Percentiles rank a stretch among this genome's conserved stretches.
phyloP scores from a whole-genome alignment of 2,797 vertebrate genomes.

The Pagetopsis macropterus region DNA sequence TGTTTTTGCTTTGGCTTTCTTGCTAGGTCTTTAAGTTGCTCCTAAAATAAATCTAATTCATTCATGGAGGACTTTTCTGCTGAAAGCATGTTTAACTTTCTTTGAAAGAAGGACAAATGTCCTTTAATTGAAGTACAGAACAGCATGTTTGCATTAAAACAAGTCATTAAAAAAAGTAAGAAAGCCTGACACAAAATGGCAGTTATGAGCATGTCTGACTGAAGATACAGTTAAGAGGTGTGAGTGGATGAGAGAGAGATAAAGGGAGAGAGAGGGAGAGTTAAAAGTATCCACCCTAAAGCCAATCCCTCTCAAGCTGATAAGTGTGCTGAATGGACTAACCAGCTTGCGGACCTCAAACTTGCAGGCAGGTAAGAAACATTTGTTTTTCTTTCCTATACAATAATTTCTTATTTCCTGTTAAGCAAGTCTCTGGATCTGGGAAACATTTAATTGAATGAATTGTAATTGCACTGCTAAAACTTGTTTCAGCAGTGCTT shows the following conservation, averaged over 20 bases:
- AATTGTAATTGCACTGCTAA: too few relatives aligned
- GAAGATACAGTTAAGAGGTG: neutral
- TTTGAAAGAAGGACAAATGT: neutral
- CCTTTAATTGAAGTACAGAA: neutral
- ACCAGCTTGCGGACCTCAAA: slow-evolving; percentile 49
- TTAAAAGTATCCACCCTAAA: slow-evolving; percentile 77
- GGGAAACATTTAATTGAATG: neutral
- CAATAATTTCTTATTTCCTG: neutral
- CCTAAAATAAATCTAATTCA: neutral
- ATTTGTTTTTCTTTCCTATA: slow-evolving; percentile 12
- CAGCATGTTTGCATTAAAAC: neutral
- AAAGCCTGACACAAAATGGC: neutral
- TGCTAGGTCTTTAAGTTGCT: neutral
- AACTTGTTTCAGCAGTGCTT: too few relatives aligned
- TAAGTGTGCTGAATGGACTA: slow-evolving; percentile 73
- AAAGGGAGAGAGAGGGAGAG: slow-evolving; percentile 47
- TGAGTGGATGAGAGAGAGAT: slow-evolving; percentile 27
- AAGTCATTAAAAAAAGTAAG: neutral
- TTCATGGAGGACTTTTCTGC: neutral
- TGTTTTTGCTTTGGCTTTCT: neutral
- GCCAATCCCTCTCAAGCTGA: slow-evolving; percentile 83
- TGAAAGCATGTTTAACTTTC: neutral
- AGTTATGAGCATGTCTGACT: neutral
- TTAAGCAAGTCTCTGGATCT: neutral
- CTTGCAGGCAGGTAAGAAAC: slow-evolving; percentile 70